Evolutionary conservation across 1,140 invertebrate species (phyloP), one percentile per base, ranked within the genome.

Genomic region (Bombus terrestris): DNA sequence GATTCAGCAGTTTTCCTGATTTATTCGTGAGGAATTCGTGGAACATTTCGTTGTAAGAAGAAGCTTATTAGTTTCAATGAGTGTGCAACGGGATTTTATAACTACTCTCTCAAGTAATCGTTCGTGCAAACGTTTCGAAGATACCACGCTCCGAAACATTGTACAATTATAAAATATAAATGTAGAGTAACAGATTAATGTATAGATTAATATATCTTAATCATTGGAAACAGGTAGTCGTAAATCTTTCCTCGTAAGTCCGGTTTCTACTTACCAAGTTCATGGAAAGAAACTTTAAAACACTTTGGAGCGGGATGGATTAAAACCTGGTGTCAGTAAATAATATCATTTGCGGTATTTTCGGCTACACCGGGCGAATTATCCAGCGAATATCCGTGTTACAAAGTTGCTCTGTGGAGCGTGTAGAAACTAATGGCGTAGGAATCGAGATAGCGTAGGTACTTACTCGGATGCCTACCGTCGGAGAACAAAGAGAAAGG

Each of bases 401-500:
- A 57, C 59, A 80, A 85, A 85, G 59, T 72, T 73, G 81, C 47
- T n/a, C n/a, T 41, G 57, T 53, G 43, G 59, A 84, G 59, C 74
- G 74, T 57, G 81, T 79, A 64, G 75, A 86, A 86, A 64, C 68
- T 86, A 85, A 85, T 85, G 85, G 83, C 68, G 71, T 43, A 85
- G 59, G 84, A 74, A 74, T 68, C 43, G 68, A 64, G 84, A 81
- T 85, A 85, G 57, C 83, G 47, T 74, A 81, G 83, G 47, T 71
- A 85, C 83, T 39, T 35, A 85, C 83, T 39, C 35, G 78, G 83
- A 85, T 81, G 79, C 62, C 47, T 81, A 57, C 78, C 59, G 79
- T 59, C 71, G 86, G 39, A 74, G 74, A 80, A 85, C 83, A 87
- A 87, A 75, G 86, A 87, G 86, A 87, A 87, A 87, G 86, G 86